Conservation (phyloP, 2,113 vertebrate genomes). For the Lipophrys pholis region DNA sequence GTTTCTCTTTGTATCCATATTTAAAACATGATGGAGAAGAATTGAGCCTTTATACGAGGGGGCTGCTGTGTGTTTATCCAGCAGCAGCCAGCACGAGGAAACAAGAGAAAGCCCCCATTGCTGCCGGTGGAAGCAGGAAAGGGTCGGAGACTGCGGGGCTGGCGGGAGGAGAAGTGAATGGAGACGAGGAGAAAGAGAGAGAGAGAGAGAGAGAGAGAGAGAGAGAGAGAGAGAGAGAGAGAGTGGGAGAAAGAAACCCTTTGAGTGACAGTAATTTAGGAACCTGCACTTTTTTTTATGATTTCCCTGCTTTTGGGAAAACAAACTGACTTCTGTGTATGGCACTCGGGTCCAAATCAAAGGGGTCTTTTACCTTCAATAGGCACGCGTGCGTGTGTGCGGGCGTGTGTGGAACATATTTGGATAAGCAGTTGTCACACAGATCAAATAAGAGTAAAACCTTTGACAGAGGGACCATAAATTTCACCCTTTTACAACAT, state of each 20-base stretch:
- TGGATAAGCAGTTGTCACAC: conserved; percentile 10
- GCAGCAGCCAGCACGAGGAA: conserved; percentile 78
- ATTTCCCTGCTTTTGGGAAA: conserved; percentile 80
- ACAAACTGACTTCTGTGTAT: conserved; percentile 70
- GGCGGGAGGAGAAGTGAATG: conserved; percentile 60
- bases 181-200: conserved; percentile 28
- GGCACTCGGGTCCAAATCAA: conserved; percentile 63
- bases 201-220: no score
- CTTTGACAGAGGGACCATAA: no score
- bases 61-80: conserved; percentile 84
- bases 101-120: conserved; percentile 83
- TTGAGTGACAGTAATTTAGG: conserved; percentile 84
- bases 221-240: background rate
- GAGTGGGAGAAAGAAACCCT: conserved; percentile 63
- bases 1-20: conserved; percentile 87
- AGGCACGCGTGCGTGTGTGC: background rate
- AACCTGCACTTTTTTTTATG: conserved; percentile 78
- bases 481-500: no score
- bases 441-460: no score
- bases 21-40: conserved; percentile 84
- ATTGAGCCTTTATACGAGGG: conserved; percentile 83
- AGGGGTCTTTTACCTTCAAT: conserved; percentile 66
- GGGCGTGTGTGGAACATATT: background rate
- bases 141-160: conserved; percentile 70
- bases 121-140: conserved; percentile 75